phyloP scores from a whole-genome alignment of 2,888 invertebrate genomes.

The Branchipolynoe longqiensis region DNA sequence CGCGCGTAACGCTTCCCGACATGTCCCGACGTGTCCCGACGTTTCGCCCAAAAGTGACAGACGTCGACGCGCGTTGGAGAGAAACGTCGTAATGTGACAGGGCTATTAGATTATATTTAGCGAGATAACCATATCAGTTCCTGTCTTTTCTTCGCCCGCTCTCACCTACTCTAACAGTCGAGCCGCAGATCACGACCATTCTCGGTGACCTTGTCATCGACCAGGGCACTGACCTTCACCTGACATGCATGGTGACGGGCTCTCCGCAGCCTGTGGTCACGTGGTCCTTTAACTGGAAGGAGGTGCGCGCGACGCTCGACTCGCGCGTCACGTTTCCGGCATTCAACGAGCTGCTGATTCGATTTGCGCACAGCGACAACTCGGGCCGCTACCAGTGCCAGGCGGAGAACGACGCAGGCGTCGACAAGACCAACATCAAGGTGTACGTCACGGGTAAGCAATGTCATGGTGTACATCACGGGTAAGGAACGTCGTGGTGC shows the following conservation, averaged over 20 bases:
- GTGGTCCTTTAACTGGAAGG: conserved; percentile 71
- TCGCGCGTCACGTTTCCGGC: conserved; percentile 72
- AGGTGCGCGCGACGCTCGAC: conserved; percentile 69
- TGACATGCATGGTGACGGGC: conserved; percentile 73
- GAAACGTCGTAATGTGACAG: too few relatives aligned
- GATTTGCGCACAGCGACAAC: conserved; percentile 44
- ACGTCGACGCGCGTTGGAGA: too few relatives aligned
- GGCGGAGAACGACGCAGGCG: conserved; percentile 59
- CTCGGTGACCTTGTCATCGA: conserved; percentile 72
- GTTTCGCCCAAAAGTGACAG: too few relatives aligned
- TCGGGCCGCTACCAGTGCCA: conserved; percentile 60
- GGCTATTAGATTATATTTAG: too few relatives aligned
- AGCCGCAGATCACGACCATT: conserved; percentile 70
- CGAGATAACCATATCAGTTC: too few relatives aligned
- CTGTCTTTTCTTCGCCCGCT: too few relatives aligned
- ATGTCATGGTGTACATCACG: conserved; percentile 23
- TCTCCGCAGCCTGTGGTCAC: conserved; percentile 72
- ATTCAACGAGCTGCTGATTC: conserved; percentile 64
- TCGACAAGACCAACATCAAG: background rate
- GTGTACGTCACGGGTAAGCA: conserved; percentile 53
- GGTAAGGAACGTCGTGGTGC: conserved; percentile 47
- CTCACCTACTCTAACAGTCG: conserved; percentile 72
- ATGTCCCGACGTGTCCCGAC: too few relatives aligned
- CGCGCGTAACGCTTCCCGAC: too few relatives aligned
- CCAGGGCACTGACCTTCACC: conserved; percentile 69